A percentile compares a stretch with the other conserved stretches of the same genome.
These are phyloP conservation scores for Dicycla oo DNA, from an alignment of 2,888 invertebrate genomes.

Conservation along the genomic window DNA sequence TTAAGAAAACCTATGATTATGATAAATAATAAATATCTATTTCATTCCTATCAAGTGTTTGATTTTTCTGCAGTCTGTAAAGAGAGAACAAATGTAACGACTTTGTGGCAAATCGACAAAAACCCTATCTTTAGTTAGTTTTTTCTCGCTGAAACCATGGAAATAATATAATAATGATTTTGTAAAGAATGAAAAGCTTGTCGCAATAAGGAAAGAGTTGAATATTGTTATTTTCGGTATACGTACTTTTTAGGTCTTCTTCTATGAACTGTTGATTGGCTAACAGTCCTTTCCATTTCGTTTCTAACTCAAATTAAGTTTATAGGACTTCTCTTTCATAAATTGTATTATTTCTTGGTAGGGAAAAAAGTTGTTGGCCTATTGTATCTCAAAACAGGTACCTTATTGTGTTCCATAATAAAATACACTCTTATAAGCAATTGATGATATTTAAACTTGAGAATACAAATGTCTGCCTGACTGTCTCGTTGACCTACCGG, in stretches of 20 bases:
- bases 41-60: too few species aligned
- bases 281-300: slow-evolving; percentile 19
- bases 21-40: too few species aligned
- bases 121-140: too few species aligned
- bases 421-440: neutral
- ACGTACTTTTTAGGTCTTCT: slow-evolving; percentile 6
- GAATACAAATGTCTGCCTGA: neutral
- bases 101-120: too few species aligned
- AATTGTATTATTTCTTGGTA: slow-evolving; percentile 11
- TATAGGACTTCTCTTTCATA: slow-evolving; percentile 38
- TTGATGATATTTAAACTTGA: neutral
- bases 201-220: slow-evolving; percentile 12
- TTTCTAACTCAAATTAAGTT: slow-evolving; percentile 37
- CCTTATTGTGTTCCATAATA: neutral
- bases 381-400: neutral
- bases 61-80: too few species aligned
- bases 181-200: neutral
- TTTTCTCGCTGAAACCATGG: slow-evolving; percentile 5
- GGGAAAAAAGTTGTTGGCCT: neutral
- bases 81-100: too few species aligned
- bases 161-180: neutral
- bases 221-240: neutral
- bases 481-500: too few species aligned
- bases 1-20: too few species aligned
- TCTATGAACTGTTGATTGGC: slow-evolving; percentile 19